These are phyloP conservation scores for Rhopilema esculentum DNA, from an alignment of 30 jellyfish, hydroid and myxozoan species.

Conservation along the genomic window DNA sequence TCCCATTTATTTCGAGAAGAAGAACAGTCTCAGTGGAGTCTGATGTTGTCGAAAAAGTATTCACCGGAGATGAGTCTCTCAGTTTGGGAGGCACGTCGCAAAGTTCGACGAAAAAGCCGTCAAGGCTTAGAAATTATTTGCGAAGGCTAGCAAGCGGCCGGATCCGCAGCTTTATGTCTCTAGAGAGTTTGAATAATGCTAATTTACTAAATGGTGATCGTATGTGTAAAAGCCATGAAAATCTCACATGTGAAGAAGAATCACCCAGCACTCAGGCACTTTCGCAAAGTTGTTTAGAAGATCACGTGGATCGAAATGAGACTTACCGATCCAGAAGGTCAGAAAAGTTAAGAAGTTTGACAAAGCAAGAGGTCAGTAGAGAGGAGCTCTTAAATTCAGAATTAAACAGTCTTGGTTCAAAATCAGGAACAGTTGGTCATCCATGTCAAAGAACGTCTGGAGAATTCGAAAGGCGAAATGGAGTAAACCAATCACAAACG, in stretches of 20 bases:
- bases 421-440: neutral
- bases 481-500: neutral
- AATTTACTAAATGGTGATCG: neutral
- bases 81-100: neutral
- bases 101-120: neutral
- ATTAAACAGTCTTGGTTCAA: neutral
- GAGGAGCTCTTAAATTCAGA: neutral
- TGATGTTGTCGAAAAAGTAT: neutral
- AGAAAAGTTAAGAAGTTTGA: neutral
- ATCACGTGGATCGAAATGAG: neutral
- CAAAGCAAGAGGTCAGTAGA: neutral
- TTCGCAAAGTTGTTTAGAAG: neutral
- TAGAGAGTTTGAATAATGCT: neutral
- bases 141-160: slow-evolving; percentile 44
- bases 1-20: neutral
- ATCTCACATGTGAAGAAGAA: neutral
- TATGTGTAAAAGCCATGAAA: neutral
- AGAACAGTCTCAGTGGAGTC: neutral
- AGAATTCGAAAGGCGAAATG: neutral
- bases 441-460: neutral
- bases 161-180: slow-evolving; percentile 17
- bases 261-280: neutral
- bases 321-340: neutral
- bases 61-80: neutral
- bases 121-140: slow-evolving; percentile 47